Evolutionary conservation across 2,113 vertebrate genomes (phyloP).

Genomic region (Barnardius zonarius): DNA sequence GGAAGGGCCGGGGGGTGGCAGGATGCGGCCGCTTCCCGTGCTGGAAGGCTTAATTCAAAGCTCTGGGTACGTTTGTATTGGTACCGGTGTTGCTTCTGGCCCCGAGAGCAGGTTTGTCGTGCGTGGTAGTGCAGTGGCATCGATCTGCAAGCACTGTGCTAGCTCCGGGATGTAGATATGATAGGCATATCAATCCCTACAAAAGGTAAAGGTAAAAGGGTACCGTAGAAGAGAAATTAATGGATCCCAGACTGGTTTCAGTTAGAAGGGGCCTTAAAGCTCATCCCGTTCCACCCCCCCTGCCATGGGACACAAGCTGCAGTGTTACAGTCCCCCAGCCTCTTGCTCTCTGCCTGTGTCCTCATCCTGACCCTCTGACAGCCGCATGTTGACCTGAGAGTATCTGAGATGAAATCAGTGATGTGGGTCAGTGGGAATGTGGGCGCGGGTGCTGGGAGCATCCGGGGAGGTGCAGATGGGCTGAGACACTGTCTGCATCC

Average conservation of each 20-base stretch:
- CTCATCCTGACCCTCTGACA: neutral
- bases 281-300: neutral
- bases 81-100: neutral
- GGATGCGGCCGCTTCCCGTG: neutral
- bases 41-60: neutral
- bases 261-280: neutral
- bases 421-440: neutral
- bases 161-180: neutral
- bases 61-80: neutral
- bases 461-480: neutral
- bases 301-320: neutral
- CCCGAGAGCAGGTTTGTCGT: neutral
- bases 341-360: neutral
- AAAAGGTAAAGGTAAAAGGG: neutral
- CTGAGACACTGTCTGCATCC: neutral
- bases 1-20: neutral
- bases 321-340: neutral
- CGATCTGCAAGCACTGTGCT: neutral
- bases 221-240: neutral
- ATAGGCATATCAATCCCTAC: neutral
- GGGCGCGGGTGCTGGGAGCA: neutral
- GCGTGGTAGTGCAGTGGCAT: neutral
- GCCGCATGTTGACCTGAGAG: fast-evolving
- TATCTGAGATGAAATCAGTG: neutral
- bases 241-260: neutral